phyloP scores from a whole-genome alignment of 2,113 vertebrate genomes.

The Clarias gariepinus region DNA sequence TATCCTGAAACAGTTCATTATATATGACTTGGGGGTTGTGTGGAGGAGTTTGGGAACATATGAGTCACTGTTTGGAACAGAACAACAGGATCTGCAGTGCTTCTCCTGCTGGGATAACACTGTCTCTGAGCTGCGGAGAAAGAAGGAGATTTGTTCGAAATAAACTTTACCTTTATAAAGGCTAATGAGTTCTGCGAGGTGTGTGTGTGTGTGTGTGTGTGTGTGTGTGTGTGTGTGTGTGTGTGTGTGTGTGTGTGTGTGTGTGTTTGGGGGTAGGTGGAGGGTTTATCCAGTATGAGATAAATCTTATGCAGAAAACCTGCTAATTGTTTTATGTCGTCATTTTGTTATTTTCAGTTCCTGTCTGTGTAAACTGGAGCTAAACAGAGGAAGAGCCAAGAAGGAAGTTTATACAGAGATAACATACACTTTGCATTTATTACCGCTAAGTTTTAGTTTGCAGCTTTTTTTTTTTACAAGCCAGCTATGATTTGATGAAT shows the following conservation, averaged over 20 bases:
- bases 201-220: too few species aligned
- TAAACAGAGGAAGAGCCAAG: not conserved
- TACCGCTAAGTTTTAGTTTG: not conserved
- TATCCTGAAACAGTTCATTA: not conserved
- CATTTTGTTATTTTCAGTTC: not conserved
- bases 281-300: not conserved
- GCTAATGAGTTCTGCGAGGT: not conserved
- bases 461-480: not conserved
- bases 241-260: too few species aligned
- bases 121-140: not conserved
- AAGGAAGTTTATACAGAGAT: not conserved
- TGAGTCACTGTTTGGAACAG: slow-evolving; percentile 35
- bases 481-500: not conserved
- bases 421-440: not conserved
- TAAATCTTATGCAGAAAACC: not conserved
- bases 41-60: slow-evolving; percentile 13
- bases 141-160: slow-evolving; percentile 5
- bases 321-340: not conserved
- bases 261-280: too few species aligned
- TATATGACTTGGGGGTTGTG: not conserved
- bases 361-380: not conserved
- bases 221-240: too few species aligned
- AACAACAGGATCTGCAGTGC: slow-evolving; percentile 8
- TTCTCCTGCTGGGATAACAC: slow-evolving; percentile 11
- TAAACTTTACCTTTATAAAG: not conserved